Evolutionary conservation across 2,797 vertebrate genomes (phyloP), one percentile per base, ranked within the genome.

Genomic region (Limnodromus scolopaceus): DNA sequence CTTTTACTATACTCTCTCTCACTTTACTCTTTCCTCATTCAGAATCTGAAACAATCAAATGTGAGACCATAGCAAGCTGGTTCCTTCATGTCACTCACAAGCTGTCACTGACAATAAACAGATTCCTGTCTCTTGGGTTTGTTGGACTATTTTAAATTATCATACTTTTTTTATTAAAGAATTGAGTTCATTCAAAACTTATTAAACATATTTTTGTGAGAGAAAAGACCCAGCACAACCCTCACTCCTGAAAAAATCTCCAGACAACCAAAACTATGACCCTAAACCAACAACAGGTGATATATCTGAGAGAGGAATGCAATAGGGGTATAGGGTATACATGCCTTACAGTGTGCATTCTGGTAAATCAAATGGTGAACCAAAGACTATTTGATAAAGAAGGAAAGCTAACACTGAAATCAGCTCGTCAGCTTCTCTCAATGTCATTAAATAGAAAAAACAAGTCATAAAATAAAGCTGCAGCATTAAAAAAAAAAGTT

Each of bases 171-270:
- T 66, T 36, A 27, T 43, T 48, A 53, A 77, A 60, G 1, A 49
- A 36, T 7, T 70, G 1, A 57, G 3, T 51, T 75, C 0, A 61
- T 75, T 38, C 3, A 54, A 70, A 48, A 43, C 16, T 23, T 48
- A 36, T 4, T 43, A 70, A 48, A 43, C 18, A 36, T 5, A 17
- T 38, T 79, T 30, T 18, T 82, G 5, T n/a, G 5, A 3, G 3
- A 2, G 1, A 24, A 20, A 72, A 32, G 10, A 5, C 0, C 2
- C 30, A 38, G 2, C 18, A 38, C 2, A 10, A 39, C 2, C 10
- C 28, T 11, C 2, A 10, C 4, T 53, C 6, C 4, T 27, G 7
- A 49, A 51, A 51, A 51, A 28, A 51, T 27, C 5, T 13, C 3
- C 0, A 10, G 63, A 87, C 14, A 3, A 1, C 3, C 4, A 2